These are phyloP conservation scores for Porites australiensis DNA, from an alignment of 64 coral and sea anemone genomes.

Conservation along the genomic window DNA sequence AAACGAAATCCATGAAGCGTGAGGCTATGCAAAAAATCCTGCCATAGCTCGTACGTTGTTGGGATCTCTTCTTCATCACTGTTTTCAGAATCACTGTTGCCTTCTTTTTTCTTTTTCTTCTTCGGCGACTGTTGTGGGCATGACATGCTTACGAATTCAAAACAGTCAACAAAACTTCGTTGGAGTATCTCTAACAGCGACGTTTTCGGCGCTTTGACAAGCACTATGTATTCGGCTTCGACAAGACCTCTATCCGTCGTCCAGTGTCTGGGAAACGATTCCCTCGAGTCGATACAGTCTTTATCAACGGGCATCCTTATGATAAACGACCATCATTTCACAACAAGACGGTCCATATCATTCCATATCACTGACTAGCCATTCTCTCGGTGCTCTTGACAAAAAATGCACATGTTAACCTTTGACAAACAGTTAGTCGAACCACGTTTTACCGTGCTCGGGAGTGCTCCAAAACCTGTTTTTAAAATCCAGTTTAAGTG, in stretches of 20 bases:
- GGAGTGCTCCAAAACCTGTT: not conserved
- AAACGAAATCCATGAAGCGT: conserved; percentile 98
- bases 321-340: conserved; percentile 30
- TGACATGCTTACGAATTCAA: conserved; percentile 7
- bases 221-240: conserved; percentile 21
- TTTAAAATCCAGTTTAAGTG: not conserved
- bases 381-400: conserved; percentile 9
- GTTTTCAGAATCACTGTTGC: conserved; percentile 7
- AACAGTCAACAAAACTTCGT: conserved; percentile 3
- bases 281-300: conserved; percentile 23
- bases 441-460: not conserved
- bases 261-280: conserved; percentile 11
- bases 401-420: not conserved
- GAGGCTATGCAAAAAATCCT: conserved; percentile 91
- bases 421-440: not conserved
- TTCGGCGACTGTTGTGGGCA: conserved; percentile 32
- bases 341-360: not conserved
- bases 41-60: conserved; percentile 83
- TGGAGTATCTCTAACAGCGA: conserved; percentile 31
- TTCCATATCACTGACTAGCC: not conserved
- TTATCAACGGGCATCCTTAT: conserved; percentile 32
- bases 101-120: conserved; percentile 46
- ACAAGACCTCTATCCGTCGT: conserved; percentile 5
- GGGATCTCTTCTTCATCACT: conserved; percentile 30
- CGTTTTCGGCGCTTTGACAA: conserved; percentile 10